Percentiles rank a stretch among this genome's conserved stretches.
These are phyloP conservation scores for Sinocyclocheilus rhinocerous DNA, from an alignment of 2,113 vertebrate genomes.

Conservation along the genomic window DNA sequence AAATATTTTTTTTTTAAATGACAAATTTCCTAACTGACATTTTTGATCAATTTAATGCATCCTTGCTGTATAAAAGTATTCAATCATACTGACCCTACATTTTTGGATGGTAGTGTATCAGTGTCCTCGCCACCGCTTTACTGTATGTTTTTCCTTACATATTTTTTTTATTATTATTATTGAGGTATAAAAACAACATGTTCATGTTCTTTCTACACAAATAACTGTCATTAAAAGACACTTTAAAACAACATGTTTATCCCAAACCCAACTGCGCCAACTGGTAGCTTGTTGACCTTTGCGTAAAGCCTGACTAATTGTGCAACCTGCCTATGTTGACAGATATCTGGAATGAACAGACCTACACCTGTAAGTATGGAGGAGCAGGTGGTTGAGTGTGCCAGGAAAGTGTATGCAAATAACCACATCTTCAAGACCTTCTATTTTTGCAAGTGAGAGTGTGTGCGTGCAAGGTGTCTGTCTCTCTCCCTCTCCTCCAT, in stretches of 20 bases:
- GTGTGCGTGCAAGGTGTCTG: constrained; percentile 71
- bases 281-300: constrained; percentile 34
- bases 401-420: constrained; percentile 50
- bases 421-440: constrained; percentile 44
- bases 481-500: constrained; percentile 45
- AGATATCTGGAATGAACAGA: constrained; percentile 8
- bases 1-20: no score
- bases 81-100: no score
- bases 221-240: background rate
- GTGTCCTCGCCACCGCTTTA: no score
- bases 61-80: background rate
- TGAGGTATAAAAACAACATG: background rate
- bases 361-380: constrained; percentile 47
- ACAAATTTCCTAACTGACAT: no score
- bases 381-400: constrained; percentile 36
- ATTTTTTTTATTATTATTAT: background rate
- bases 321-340: constrained; percentile 35
- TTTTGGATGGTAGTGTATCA: no score
- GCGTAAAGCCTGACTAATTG: constrained; percentile 28
- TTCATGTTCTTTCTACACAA: background rate
- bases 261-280: constrained; percentile 6
- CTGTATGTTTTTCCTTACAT: no score
- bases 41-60: background rate
- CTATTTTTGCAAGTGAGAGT: constrained; percentile 42
- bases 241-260: constrained; percentile 31